phyloP scores from a whole-genome alignment of 1,140 invertebrate genomes.

The Archivesica marissinica region DNA sequence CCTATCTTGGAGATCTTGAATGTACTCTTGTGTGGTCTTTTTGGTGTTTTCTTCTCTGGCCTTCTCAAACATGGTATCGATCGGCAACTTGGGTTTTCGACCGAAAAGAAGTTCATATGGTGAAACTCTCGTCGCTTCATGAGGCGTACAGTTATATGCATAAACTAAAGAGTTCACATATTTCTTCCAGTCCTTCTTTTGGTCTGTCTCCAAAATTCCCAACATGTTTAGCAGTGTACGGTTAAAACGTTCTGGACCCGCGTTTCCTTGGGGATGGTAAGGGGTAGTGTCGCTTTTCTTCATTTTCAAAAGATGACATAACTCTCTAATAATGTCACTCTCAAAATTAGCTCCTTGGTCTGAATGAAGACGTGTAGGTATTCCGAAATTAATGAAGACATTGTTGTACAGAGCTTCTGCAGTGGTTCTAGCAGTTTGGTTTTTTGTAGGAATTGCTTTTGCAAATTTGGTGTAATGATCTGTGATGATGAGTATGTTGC shows the following conservation, averaged over 20 bases:
- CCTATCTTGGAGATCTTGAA: background rate
- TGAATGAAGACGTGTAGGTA: slow-evolving; percentile 2
- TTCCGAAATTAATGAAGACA: slow-evolving; percentile 2
- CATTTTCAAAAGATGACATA: slow-evolving; percentile 2
- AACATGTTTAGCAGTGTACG: slow-evolving; percentile 51
- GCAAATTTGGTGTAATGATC: slow-evolving; percentile 65
- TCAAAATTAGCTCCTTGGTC: slow-evolving; percentile 39
- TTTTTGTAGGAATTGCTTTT: slow-evolving; percentile 52
- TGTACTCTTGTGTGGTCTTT: background rate
- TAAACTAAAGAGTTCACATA: slow-evolving; percentile 40
- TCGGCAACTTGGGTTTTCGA: slow-evolving; percentile 43
- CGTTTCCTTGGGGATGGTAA: slow-evolving; percentile 58
- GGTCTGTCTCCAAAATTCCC: slow-evolving; percentile 22
- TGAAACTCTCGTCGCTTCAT: slow-evolving; percentile 31
- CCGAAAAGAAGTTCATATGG: slow-evolving; percentile 54
- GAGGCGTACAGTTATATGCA: slow-evolving; percentile 52
- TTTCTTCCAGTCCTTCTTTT: slow-evolving; percentile 57
- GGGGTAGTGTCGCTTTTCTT: slow-evolving; percentile 33
- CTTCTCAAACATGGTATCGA: slow-evolving; percentile 40
- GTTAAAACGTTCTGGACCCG: slow-evolving; percentile 33
- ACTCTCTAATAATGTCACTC: slow-evolving; percentile 8
- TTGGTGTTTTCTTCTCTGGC: background rate
- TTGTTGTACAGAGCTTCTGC: slow-evolving; percentile 37
- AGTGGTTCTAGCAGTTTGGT: slow-evolving; percentile 54
- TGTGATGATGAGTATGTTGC: slow-evolving; percentile 55